Base-by-base conservation (phyloP, 1,140 invertebrate species). In the Chrysomallon squamiferum region DNA sequence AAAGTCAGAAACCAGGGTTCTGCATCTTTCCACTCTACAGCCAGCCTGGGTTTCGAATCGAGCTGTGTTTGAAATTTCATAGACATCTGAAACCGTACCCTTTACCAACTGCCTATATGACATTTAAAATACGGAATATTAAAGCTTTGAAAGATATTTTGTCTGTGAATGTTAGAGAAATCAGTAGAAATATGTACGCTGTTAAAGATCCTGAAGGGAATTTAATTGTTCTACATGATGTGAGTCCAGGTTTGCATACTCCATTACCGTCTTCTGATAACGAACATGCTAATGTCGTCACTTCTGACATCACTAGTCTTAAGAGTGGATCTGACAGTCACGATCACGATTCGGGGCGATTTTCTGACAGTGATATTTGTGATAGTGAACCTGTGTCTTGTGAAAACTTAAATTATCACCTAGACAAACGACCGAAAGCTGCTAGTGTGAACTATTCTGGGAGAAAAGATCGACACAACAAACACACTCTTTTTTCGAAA, bases 131-230 rank as follows among this genome's bases (percentile, higher is more conserved):
- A 2, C 66, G 45, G 45, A 66, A 73, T 65, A 62, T 75, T 11
- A 59, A 49, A 9, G 30, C 59, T 0, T 49, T 77, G 18, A 60
- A 59, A 43, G 27, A 59, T 4, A 60, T 66, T 7, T 52, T 71
- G 18, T 43, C 45, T 15, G 59, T 54, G 15, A 25, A 52, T 18
- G 27, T 71, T 2, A 38, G 20, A 11, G 25, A 63, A 49, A 50
- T 66, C 3, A 41, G 47, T 20, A 47, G 59, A 9, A 54, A 61
- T 38, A 49, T 52, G 30, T 74, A 69, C 52, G 3, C 45, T 3
- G 47, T 73, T 3, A n/a, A 29, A 6, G 77, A 79, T 61, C 77
- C 77, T 0, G 77, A 79, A 57, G 77, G 77, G 5, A 79, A 79
- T 35, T 27, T 27, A 0, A 49, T 79, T 13, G n/a, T 67, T 38